These are phyloP conservation scores for Mylabris sibirica DNA, from an alignment of 2,888 invertebrate genomes.

Conservation along the genomic window DNA sequence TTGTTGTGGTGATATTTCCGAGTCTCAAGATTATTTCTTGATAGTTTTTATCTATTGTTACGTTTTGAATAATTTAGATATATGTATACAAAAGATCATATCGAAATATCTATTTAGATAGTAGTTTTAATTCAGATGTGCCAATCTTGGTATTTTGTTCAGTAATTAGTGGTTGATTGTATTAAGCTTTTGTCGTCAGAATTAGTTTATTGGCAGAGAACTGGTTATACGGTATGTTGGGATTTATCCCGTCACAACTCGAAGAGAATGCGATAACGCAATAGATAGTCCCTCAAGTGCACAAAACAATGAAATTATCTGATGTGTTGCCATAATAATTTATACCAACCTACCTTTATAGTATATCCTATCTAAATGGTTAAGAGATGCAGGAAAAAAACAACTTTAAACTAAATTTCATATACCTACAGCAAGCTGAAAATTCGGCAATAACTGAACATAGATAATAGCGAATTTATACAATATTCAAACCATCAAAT, in stretches of 20 bases:
- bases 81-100: not conserved
- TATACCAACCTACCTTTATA: conserved; percentile 12
- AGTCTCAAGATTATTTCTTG: too few relatives aligned
- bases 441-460: not conserved
- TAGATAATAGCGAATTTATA: not conserved
- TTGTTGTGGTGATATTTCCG: too few relatives aligned
- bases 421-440: not conserved
- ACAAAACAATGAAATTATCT: conserved; percentile 39
- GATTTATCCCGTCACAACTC: conserved; percentile 34
- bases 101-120: conserved; percentile 37
- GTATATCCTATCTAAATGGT: not conserved
- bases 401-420: not conserved
- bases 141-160: conserved; percentile 34
- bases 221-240: conserved; percentile 29
- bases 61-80: too few relatives aligned
- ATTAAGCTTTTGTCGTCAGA: conserved; percentile 32
- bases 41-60: too few relatives aligned
- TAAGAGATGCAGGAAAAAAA: not conserved
- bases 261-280: conserved; percentile 35
- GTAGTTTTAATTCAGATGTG: conserved; percentile 44
- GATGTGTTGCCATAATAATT: conserved; percentile 29
- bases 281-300: conserved; percentile 37
- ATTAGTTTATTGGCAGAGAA: conserved; percentile 34
- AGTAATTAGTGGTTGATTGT: conserved; percentile 33
- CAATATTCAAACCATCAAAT: conserved; percentile 5